Percentiles rank a stretch among this genome's conserved stretches.
Evolutionary conservation across 2,888 invertebrate genomes (phyloP).

Genomic region (Odontomyia ornata): DNA sequence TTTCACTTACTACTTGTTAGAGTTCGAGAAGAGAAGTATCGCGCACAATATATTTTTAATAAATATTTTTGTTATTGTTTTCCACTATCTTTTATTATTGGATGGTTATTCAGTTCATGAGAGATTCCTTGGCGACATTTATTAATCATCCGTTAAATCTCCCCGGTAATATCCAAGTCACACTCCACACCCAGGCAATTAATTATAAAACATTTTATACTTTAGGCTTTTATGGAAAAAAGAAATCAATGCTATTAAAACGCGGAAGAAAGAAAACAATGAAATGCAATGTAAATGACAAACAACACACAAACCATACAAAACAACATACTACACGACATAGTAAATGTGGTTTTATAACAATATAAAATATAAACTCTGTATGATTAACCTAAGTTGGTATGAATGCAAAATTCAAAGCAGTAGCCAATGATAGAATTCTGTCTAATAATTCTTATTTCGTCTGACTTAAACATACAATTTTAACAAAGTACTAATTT

Average conservation of each 20-base stretch:
- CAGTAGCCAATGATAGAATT: neutral
- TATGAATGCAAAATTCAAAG: neutral
- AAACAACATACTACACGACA: constrained; percentile 29
- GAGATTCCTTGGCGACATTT: no score
- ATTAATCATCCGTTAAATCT: no score
- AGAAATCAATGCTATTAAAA: neutral
- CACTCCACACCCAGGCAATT: no score
- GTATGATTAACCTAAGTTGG: constrained; percentile 14
- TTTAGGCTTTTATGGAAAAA: constrained; percentile 14
- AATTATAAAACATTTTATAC: constrained; percentile 19
- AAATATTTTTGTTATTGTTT: no score
- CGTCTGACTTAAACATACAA: neutral
- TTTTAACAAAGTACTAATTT: neutral
- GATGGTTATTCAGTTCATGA: no score
- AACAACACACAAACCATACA: no score
- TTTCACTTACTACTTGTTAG: no score
- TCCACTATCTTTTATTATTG: no score
- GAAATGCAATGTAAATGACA: constrained; percentile 23
- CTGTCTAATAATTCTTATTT: constrained; percentile 3
- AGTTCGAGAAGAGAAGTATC: no score
- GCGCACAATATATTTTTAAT: no score
- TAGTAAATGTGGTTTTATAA: constrained; percentile 22
- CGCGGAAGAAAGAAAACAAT: neutral
- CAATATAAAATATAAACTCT: constrained; percentile 6
- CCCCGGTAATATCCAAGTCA: no score